Conservation (phyloP, 23 tunicate species). For the Oikopleura vanhoeffeni region DNA sequence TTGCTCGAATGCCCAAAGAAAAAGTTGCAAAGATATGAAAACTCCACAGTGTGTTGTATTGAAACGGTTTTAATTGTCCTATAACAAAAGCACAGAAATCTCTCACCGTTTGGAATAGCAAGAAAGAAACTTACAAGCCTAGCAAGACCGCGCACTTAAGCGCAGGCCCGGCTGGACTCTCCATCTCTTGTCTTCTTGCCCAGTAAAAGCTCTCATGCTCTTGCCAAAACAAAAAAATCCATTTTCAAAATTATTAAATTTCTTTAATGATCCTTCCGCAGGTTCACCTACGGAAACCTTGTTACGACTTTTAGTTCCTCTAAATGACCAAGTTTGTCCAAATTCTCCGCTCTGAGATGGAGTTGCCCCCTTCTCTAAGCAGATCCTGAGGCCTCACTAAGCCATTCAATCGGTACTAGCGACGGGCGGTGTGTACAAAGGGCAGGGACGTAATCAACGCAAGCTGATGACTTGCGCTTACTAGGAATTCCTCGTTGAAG, state of each 20-base stretch:
- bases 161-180: neutral
- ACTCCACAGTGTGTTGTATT: no score
- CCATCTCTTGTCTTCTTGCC: neutral
- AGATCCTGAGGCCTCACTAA: slow-evolving; percentile 12
- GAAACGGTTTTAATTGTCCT: no score
- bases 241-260: no score
- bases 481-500: slow-evolving; percentile 21
- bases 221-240: neutral
- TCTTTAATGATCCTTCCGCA: neutral
- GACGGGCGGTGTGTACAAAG: slow-evolving; percentile 58
- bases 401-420: slow-evolving; percentile 20
- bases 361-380: neutral
- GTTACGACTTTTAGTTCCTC: neutral
- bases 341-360: neutral
- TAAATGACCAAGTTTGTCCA: neutral
- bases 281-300: slow-evolving; percentile 5
- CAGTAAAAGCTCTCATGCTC: neutral
- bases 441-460: slow-evolving; percentile 57
- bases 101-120: no score
- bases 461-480: slow-evolving; percentile 21
- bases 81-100: no score
- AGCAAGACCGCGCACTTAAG: neutral
- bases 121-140: no score
- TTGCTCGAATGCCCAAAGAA: no score
- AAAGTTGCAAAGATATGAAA: no score